phyloP scores from a whole-genome alignment of 2,888 invertebrate genomes.

The Cynaeus angustus region DNA sequence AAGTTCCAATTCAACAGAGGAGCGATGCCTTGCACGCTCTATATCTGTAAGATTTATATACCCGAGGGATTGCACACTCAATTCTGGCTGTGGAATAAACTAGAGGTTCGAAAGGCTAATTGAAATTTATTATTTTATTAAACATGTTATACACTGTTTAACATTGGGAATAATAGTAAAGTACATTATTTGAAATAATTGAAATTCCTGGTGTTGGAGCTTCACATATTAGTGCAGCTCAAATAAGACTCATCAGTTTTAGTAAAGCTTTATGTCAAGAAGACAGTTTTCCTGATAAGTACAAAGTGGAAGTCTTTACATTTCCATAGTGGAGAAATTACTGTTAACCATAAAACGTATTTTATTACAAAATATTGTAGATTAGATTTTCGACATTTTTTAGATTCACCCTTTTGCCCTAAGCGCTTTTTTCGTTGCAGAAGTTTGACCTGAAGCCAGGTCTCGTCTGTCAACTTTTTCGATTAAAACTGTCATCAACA shows the following conservation, averaged over 20 bases:
- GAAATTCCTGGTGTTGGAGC: no score
- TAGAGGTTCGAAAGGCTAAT: constrained; percentile 1
- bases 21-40: background rate
- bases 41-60: constrained; percentile 2
- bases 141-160: background rate
- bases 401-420: no score
- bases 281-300: no score
- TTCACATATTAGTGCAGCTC: no score
- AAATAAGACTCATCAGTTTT: no score
- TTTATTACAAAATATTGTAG: no score
- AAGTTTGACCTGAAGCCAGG: background rate
- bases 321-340: no score
- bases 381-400: no score
- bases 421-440: background rate
- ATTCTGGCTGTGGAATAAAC: constrained; percentile 4
- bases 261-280: no score
- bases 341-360: no score
- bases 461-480: background rate
- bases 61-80: background rate
- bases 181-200: no score
- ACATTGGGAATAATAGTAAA: background rate
- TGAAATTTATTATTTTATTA: constrained; percentile 4
- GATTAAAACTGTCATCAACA: background rate
- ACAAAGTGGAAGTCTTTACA: no score
- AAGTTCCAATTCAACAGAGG: constrained; percentile 2